Evolutionary conservation across 92 coral and sea anemone genomes (phyloP).

Genomic region (Epizoanthus fatuus): DNA sequence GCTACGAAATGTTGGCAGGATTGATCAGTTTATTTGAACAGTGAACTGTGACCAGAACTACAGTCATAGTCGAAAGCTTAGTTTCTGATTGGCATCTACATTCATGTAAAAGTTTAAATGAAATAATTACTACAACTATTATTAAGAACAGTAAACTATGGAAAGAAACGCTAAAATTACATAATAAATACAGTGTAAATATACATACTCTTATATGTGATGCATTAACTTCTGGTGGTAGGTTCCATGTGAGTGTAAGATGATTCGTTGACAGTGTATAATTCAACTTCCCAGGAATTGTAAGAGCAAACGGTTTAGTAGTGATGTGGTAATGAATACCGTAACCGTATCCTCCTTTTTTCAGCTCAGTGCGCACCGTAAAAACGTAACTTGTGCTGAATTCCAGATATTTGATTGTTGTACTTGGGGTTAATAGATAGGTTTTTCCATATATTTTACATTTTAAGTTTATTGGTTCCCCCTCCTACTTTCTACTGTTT

Average conservation of each 20-base stretch:
- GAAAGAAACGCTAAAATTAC: background rate
- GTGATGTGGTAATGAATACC: background rate
- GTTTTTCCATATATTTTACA: too few relatives aligned
- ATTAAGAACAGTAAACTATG: background rate
- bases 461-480: too few relatives aligned
- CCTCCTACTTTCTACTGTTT: too few relatives aligned
- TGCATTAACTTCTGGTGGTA: slow-evolving; percentile 9
- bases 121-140: too few relatives aligned
- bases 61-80: too few relatives aligned
- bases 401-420: slow-evolving; percentile 1
- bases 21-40: too few relatives aligned
- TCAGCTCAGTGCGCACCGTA: background rate
- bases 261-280: background rate
- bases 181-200: too few relatives aligned
- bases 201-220: slow-evolving; percentile 6
- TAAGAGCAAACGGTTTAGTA: slow-evolving; percentile 5
- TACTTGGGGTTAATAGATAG: too few relatives aligned
- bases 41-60: too few relatives aligned
- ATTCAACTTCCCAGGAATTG: background rate
- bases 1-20: too few relatives aligned
- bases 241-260: slow-evolving; percentile 13
- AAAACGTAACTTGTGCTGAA: slow-evolving; percentile 26
- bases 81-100: too few relatives aligned
- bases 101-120: too few relatives aligned
- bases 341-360: background rate